Percentiles rank a stretch among this genome's conserved stretches.
These are phyloP conservation scores for Machaerirhynchus nigripectus DNA, from an alignment of 2,113 vertebrate species.

Conservation along the genomic window DNA sequence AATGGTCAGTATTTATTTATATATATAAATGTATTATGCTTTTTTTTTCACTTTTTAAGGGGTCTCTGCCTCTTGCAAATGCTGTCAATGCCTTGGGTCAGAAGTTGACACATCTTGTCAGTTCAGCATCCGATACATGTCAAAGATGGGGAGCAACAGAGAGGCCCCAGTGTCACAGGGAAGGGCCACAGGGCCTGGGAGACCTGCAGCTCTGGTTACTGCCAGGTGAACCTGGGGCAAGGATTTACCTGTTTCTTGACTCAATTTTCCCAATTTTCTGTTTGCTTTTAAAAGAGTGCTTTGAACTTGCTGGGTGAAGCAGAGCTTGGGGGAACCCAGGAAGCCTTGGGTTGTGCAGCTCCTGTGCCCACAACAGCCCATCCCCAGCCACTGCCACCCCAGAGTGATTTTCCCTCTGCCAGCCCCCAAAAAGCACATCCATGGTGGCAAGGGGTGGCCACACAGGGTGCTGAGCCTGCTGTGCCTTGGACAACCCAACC, in stretches of 20 bases:
- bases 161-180: background rate
- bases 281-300: background rate
- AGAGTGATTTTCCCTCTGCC: background rate
- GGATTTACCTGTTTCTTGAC: background rate
- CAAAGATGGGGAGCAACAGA: background rate
- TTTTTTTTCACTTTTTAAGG: background rate
- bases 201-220: background rate
- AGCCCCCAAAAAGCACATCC: background rate
- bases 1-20: constrained; percentile 34
- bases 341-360: background rate
- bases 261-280: background rate
- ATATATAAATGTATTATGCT: background rate
- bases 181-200: background rate
- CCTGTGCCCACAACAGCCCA: background rate
- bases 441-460: background rate
- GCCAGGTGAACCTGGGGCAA: background rate
- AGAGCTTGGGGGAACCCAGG: background rate
- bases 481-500: background rate
- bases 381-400: background rate
- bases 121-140: background rate
- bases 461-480: background rate
- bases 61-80: background rate
- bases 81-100: background rate
- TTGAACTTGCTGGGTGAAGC: background rate
- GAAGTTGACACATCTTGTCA: background rate